Percentiles rank a stretch among this genome's conserved stretches.
These are phyloP conservation scores for Tetragonula clypearis DNA, from an alignment of 1,140 invertebrate genomes.

Conservation along the genomic window DNA sequence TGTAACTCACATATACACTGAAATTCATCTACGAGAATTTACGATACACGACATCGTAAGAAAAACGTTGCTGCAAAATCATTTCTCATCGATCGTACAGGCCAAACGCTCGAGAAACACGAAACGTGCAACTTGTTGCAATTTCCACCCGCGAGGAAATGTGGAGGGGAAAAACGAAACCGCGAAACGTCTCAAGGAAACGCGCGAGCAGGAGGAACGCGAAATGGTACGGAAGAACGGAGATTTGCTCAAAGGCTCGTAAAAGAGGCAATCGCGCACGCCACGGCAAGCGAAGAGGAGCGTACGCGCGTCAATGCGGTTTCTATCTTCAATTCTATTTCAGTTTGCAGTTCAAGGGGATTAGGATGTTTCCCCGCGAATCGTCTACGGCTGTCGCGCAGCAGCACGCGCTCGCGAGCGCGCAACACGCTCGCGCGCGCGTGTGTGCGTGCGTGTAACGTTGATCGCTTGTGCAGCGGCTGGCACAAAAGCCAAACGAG, in stretches of 20 bases:
- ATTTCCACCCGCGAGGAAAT: too few species aligned
- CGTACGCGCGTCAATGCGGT: slow-evolving; percentile 7
- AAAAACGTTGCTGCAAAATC: background rate
- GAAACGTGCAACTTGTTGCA: background rate
- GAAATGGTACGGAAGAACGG: background rate
- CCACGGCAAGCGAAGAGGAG: background rate
- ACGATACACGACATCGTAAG: background rate
- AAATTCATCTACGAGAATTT: background rate
- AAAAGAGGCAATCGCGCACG: slow-evolving; percentile 15
- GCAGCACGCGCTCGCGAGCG: background rate
- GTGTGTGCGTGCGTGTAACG: slow-evolving; percentile 46
- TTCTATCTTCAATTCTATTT: slow-evolving; percentile 44
- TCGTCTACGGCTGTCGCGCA: slow-evolving; percentile 11
- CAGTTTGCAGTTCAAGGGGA: slow-evolving; percentile 43
- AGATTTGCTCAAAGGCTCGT: background rate
- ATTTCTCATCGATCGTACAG: background rate
- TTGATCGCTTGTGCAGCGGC: slow-evolving; percentile 55
- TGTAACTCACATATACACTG: background rate
- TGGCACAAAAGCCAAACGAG: slow-evolving; percentile 61
- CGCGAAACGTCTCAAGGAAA: background rate
- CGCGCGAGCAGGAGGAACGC: background rate
- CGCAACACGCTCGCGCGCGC: background rate
- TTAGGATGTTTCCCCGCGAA: slow-evolving; percentile 33
- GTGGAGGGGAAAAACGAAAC: background rate
- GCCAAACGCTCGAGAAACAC: background rate